These are phyloP conservation scores for Muntiacus reevesi DNA, from an alignment of 2,113 vertebrate genomes.

Conservation along the genomic window DNA sequence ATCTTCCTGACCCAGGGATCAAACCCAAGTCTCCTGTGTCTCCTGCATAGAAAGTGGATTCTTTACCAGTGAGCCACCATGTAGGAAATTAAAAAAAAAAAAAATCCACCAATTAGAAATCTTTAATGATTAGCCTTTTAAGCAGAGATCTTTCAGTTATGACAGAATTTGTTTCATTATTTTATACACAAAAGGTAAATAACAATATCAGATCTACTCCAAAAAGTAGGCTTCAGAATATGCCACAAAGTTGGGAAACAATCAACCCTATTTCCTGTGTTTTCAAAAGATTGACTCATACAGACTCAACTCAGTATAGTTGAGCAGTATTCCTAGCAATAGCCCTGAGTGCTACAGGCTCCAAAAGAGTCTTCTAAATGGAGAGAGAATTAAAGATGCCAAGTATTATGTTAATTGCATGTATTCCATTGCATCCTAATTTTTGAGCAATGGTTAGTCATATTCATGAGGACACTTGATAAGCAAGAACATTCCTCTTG, in stretches of 20 bases:
- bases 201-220: background rate
- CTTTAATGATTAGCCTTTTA: background rate
- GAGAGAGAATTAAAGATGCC: background rate
- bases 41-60: background rate
- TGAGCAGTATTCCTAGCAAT: background rate
- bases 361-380: background rate
- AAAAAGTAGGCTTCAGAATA: background rate
- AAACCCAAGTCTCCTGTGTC: background rate
- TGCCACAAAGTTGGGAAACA: background rate
- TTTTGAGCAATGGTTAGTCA: background rate
- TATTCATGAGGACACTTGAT: background rate
- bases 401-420: background rate
- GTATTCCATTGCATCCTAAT: background rate
- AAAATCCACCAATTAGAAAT: background rate
- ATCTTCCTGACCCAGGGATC: background rate
- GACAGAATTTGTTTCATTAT: background rate
- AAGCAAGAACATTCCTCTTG: background rate
- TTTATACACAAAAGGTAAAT: background rate
- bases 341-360: background rate
- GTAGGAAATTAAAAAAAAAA: background rate
- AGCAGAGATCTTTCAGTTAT: background rate
- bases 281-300: background rate
- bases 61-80: background rate
- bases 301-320: background rate
- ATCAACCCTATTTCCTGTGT: background rate